phyloP scores from a whole-genome alignment of 2,113 vertebrate genomes.

The Phalacrocorax aristotelis region DNA sequence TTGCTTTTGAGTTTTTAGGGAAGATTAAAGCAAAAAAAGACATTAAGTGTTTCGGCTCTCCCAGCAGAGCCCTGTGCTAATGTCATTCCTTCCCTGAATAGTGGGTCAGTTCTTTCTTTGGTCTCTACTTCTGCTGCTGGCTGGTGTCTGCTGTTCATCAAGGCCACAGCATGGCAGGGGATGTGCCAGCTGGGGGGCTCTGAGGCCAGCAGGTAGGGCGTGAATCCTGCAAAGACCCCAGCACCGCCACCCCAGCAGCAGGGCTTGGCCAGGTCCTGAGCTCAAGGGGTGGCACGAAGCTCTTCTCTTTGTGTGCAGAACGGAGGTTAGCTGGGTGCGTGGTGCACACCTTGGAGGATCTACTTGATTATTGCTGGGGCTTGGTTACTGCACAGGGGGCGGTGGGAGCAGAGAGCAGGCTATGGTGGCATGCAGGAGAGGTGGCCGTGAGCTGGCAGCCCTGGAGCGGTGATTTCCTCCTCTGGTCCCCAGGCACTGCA shows the following conservation, averaged over 20 bases:
- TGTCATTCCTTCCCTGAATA: background rate
- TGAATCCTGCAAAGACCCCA: accelerated
- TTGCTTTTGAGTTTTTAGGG: background rate
- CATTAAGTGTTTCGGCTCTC: background rate
- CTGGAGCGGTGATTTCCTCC: background rate
- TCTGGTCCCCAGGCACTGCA: background rate
- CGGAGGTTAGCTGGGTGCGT: background rate
- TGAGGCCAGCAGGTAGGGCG: background rate
- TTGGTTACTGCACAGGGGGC: background rate
- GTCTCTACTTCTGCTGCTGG: background rate
- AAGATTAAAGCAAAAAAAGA: background rate
- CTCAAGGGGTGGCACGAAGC: background rate
- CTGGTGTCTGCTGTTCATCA: background rate
- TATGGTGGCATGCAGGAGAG: background rate
- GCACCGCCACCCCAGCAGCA: background rate
- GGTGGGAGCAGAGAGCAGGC: background rate
- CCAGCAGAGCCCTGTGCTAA: background rate
- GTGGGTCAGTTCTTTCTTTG: background rate
- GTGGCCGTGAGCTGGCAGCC: background rate
- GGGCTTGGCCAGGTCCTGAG: background rate
- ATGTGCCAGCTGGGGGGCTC: background rate
- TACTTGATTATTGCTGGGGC: background rate
- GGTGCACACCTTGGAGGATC: background rate
- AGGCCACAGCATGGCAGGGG: background rate
- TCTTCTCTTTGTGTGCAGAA: background rate